Evolutionary conservation across 2,888 invertebrate genomes (phyloP).

Genomic region (Metallyticus violacea): DNA sequence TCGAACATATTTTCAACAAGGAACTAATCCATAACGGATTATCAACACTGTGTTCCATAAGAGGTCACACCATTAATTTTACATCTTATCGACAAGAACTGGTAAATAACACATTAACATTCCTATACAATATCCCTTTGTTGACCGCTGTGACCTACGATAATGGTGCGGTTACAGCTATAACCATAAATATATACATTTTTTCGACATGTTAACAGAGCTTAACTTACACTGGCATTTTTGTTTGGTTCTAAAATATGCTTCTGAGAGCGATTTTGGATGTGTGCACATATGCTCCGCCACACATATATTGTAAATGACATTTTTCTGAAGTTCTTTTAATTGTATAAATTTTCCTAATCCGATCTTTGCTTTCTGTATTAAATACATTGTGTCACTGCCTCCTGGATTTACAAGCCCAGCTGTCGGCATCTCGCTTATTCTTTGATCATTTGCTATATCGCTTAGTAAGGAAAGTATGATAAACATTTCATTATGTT

Average conservation of each 20-base stretch:
- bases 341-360: not conserved
- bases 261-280: conserved; percentile 51
- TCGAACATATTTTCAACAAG: too few species aligned
- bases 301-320: not conserved
- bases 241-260: conserved; percentile 63
- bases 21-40: too few species aligned
- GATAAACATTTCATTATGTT: too few species aligned
- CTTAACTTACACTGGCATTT: conserved; percentile 69
- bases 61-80: not conserved
- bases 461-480: too few species aligned
- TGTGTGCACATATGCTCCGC: not conserved
- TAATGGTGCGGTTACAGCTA: not conserved
- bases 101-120: not conserved
- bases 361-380: not conserved
- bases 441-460: too few species aligned
- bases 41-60: too few species aligned
- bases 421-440: too few species aligned
- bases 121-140: not conserved
- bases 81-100: not conserved
- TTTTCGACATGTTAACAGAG: not conserved
- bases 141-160: not conserved
- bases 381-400: not conserved
- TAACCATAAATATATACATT: too few species aligned
- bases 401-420: too few species aligned
- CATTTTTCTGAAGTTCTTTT: not conserved